Conservation (phyloP, 2,113 vertebrate species). For the Sinocyclocheilus maitianheensis region DNA sequence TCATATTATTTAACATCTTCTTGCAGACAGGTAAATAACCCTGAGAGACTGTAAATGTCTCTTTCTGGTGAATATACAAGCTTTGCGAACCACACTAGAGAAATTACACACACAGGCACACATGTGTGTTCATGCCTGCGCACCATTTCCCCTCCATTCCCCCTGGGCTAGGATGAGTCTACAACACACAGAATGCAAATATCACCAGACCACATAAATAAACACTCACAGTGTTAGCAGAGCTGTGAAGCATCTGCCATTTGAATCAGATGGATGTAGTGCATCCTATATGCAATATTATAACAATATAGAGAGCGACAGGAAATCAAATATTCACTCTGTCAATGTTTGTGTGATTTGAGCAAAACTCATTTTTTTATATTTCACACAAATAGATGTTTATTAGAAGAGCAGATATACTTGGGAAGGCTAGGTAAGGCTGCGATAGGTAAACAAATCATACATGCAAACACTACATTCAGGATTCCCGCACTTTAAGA, state of each 20-base stretch:
- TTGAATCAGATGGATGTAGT: not conserved
- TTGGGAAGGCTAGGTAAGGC: not conserved
- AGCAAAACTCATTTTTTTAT: not conserved
- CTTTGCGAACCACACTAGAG: not conserved
- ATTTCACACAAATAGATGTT: not conserved
- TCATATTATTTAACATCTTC: conserved; percentile 26
- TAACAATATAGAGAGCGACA: not conserved
- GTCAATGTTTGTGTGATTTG: not conserved
- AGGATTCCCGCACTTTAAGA: not conserved
- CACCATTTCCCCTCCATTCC: not conserved
- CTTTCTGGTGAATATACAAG: not conserved
- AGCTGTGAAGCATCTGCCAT: conserved; percentile 12
- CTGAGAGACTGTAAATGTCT: conserved; percentile 9
- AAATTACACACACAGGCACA: conserved; percentile 36
- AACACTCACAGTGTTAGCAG: conserved; percentile 27
- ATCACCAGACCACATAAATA: conserved; percentile 28
- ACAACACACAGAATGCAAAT: conserved; percentile 9
- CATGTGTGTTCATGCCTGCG: conserved; percentile 2
- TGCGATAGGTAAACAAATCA: not conserved
- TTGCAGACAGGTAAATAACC: conserved; percentile 15
- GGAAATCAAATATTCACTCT: not conserved
- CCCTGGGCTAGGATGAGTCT: not conserved
- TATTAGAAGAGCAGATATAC: conserved; percentile 7
- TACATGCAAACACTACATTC: not conserved
- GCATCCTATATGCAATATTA: not conserved